Base-by-base conservation (phyloP, 2,888 invertebrate genomes). In the Himalopsyche tibetana region DNA sequence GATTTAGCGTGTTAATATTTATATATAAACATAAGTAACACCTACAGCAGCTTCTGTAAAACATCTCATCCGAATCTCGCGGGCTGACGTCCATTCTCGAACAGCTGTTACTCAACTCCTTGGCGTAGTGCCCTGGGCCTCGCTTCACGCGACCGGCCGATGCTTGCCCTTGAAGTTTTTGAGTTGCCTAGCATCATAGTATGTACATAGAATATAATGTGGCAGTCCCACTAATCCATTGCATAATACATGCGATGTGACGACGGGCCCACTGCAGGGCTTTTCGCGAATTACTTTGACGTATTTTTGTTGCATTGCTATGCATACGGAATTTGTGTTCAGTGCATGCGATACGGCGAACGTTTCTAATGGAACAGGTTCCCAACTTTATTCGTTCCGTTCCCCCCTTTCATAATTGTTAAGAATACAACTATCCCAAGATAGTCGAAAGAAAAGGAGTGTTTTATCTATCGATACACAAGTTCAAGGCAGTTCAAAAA, bases 111-210 rank as follows among this genome's bases (percentile, higher is more conserved):
- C 63, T 63, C 63, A 63, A 63, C 19, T 63, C 28, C 6, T 63
- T 63, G 63, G 63, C 63, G 19, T 0, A 63, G 63, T 63, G 63
- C 63, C 63, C 63, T 63, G 63, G 63, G 8, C 55, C 55, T 28
- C 55, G 55, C 55, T 12, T 17, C 15, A 17, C 11, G 55, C 55
- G 55, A 28, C 9, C 63, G 28, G 63, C 63, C 19, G 19, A 63
- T 63, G 63, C 63, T 63, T 63, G 63, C 63, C 63, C 63, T 63
- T 63, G 63, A 63, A 63, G 63, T 19, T 63, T 56, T 63, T 63
- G 19, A 63, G 6, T 51, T 63, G 11, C 63, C 19, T 11, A 28
- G 19, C 15, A 28, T 63, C 19, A 11, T 5, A 15, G 15, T 51
- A 51, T 51, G 51, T 51, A 45, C 45, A 40, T 40, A 40, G 4